Evolutionary conservation across 2,113 vertebrate species (phyloP).

Genomic region (Orientallactaga bullata): DNA sequence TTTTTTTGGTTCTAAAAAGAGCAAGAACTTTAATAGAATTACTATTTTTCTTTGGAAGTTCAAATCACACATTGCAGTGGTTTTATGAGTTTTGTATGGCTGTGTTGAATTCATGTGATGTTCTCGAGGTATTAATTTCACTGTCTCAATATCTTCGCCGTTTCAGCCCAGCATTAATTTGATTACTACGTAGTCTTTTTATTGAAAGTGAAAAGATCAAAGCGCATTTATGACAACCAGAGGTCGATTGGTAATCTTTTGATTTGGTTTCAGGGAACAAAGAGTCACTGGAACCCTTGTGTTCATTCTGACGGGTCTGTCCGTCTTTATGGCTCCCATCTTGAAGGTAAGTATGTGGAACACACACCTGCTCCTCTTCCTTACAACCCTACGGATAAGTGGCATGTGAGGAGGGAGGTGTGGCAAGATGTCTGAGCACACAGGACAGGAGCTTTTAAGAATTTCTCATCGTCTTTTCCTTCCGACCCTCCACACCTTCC

Average conservation of each 20-base stretch:
- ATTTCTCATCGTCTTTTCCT: background rate
- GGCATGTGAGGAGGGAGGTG: background rate
- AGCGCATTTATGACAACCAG: background rate
- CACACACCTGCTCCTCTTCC: background rate
- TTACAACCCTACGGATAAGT: background rate
- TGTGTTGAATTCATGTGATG: background rate
- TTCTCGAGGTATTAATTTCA: background rate
- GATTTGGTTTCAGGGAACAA: conserved; percentile 93
- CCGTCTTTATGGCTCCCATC: conserved; percentile 99
- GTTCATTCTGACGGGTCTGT: conserved; percentile 97
- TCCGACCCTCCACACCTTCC: background rate
- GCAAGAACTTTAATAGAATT: background rate
- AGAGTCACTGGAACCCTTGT: conserved; percentile 94
- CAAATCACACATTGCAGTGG: background rate
- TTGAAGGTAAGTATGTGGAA: conserved; percentile 92
- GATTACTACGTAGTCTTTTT: background rate
- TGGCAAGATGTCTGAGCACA: background rate
- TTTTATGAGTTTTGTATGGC: background rate
- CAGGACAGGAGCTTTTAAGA: background rate
- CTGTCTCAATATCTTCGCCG: background rate
- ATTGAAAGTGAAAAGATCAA: background rate
- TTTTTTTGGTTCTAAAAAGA: conserved; percentile 20
- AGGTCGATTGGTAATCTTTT: conserved; percentile 70
- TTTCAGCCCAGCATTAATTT: background rate
- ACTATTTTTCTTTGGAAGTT: background rate